These are phyloP conservation scores for Dendrolimus pini DNA, from an alignment of 2,888 invertebrate species.

Conservation along the genomic window DNA sequence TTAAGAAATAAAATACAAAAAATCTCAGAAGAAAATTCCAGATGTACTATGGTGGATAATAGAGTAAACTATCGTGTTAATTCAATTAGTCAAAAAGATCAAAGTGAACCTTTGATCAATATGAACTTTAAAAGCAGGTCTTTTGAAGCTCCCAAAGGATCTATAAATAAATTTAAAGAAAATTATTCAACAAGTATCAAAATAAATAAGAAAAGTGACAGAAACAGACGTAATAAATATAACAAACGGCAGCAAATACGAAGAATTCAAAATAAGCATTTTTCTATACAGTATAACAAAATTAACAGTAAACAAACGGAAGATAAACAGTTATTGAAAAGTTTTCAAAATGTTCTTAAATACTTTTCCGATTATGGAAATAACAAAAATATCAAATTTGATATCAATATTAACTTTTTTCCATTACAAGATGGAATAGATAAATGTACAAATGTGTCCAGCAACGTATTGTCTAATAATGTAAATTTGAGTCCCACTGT, in stretches of 20 bases:
- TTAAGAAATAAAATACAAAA: constrained; percentile 4
- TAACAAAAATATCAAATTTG: constrained; percentile 39
- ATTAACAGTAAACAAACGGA: constrained; percentile 14
- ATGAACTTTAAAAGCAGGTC: constrained; percentile 21
- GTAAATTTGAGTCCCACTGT: not conserved
- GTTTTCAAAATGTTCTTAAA: constrained; percentile 36
- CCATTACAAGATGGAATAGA: constrained; percentile 20
- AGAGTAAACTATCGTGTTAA: constrained; percentile 1
- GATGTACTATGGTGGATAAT: not conserved
- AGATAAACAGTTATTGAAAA: constrained; percentile 22
- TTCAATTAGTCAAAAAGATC: constrained; percentile 11
- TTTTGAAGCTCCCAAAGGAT: constrained; percentile 8
- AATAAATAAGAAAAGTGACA: constrained; percentile 3
- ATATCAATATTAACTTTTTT: constrained; percentile 43
- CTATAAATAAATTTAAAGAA: not conserved
- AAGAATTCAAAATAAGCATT: constrained; percentile 24
- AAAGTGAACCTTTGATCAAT: constrained; percentile 16
- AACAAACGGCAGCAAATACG: constrained; percentile 9
- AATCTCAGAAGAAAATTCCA: not conserved
- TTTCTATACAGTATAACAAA: constrained; percentile 27
- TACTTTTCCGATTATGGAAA: constrained; percentile 32
- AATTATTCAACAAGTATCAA: not conserved
- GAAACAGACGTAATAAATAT: constrained; percentile 12
- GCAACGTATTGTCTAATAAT: not conserved
- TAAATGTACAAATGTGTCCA: constrained; percentile 9